Evolutionary conservation across 2,113 vertebrate species (phyloP), one percentile per base, ranked within the genome.

Genomic region (Picathartes gymnocephalus): DNA sequence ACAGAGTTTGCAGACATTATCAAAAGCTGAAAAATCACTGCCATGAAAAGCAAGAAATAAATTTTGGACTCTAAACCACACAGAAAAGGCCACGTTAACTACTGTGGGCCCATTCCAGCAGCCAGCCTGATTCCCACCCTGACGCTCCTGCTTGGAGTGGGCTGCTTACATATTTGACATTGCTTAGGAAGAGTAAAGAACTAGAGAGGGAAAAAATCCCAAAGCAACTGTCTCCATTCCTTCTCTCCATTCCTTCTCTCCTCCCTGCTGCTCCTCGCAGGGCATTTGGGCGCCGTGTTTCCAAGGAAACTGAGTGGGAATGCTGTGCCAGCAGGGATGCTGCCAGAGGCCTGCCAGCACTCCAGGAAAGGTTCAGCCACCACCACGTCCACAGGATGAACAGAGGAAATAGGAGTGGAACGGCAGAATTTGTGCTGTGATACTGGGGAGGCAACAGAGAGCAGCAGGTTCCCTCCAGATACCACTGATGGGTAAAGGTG

Each of bases 291-390:
- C 11, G 50, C 88, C 7, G 35, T 28, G 92, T 95, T 91, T 73
- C 95, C 97, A 95, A 91, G 97, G 98, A 95, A 97, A 97, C 96
- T 10, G 44, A 9, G 6, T 60, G 54, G 84, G 80, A 19, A 73
- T 11, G 80, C 69, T 81, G 37, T 78, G 86, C 73, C 79, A 40
- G 66, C 22, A 42, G 76, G 78, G 53, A 64, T 21, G 33, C 7
- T 79, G 86, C 56, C 86, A 82, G 77, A 80, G 28, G 17, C 69
- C 60, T 69, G 50, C 86, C 90, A 78, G 93, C 51, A 7, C 64
- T 80, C 88, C 4, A 65, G 95, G 82, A 93, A 84, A 90, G 86
- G 51, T 57, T 79, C 64, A 17, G 81, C 1, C 51, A 72, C 31
- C 42, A 11, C 15, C 35, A 10, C 0, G 3, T 8, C 73, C 89